These are phyloP conservation scores for Meda fulgida DNA, from an alignment of 2,797 vertebrate species.

Conservation along the genomic window DNA sequence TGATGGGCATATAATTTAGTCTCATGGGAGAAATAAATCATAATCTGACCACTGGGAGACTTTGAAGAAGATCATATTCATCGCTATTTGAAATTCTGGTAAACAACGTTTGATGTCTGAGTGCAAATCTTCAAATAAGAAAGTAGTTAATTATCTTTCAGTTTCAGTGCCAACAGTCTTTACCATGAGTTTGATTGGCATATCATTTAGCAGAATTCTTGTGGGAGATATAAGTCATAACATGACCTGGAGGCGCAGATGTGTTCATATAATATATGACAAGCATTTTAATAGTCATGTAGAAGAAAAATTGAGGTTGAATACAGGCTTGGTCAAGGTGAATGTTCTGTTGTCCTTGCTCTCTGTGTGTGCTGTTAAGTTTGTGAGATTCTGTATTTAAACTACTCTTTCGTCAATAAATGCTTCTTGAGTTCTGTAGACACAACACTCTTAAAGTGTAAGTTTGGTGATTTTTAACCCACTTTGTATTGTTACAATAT, in stretches of 20 bases:
- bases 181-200: background rate
- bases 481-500: background rate
- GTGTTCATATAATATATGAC: constrained; percentile 16
- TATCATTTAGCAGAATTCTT: constrained; percentile 12
- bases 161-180: background rate
- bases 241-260: background rate
- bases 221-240: constrained; percentile 8
- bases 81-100: background rate
- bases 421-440: background rate
- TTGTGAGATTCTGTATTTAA: background rate
- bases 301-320: constrained; percentile 8
- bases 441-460: background rate
- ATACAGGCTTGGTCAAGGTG: background rate
- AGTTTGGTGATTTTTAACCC: background rate
- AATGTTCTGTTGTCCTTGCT: background rate
- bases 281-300: background rate
- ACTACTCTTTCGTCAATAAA: background rate
- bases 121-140: constrained; percentile 7
- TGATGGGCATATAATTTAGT: background rate
- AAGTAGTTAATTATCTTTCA: background rate
- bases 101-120: background rate
- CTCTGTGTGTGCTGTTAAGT: background rate
- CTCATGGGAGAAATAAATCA: background rate
- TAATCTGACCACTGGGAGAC: constrained; percentile 1
- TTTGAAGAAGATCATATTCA: constrained; percentile 9